Evolutionary conservation across 1,140 invertebrate genomes (phyloP).

Genomic region (Megathymus violae): DNA sequence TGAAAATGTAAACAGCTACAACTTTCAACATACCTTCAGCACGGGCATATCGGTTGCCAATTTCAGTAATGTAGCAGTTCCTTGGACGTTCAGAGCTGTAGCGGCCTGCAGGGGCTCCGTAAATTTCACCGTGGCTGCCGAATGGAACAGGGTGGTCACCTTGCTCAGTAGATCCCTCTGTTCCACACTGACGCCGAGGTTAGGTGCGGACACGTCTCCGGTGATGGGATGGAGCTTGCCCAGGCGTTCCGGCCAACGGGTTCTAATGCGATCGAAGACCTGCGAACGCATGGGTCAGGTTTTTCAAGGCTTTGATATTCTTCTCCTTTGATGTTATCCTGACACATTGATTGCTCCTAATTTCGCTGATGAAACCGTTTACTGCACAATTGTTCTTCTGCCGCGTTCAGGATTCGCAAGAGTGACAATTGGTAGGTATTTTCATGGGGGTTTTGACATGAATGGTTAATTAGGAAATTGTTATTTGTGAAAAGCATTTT

Average conservation of each 20-base stretch:
- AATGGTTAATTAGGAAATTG: too few relatives aligned
- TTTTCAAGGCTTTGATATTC: too few relatives aligned
- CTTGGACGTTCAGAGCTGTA: slow-evolving; percentile 85
- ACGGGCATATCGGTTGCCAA: slow-evolving; percentile 87
- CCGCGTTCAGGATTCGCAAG: too few relatives aligned
- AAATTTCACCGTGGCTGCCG: slow-evolving; percentile 89
- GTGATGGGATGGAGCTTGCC: slow-evolving; percentile 90
- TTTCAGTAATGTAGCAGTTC: slow-evolving; percentile 85
- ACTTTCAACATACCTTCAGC: slow-evolving; percentile 86
- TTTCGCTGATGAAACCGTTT: too few relatives aligned
- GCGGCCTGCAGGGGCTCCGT: slow-evolving; percentile 90
- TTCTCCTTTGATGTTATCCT: too few relatives aligned
- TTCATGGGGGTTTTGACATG: too few relatives aligned
- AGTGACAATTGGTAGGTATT: too few relatives aligned
- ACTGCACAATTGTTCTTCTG: too few relatives aligned
- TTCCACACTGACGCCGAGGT: slow-evolving; percentile 88
- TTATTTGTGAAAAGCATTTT: too few relatives aligned
- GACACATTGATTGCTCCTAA: too few relatives aligned
- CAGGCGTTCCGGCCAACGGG: slow-evolving; percentile 86
- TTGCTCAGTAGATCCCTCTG: slow-evolving; percentile 80
- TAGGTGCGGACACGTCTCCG: slow-evolving; percentile 93
- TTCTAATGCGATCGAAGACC: slow-evolving; percentile 89
- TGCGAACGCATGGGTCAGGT: slow-evolving; percentile 54
- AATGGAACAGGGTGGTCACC: slow-evolving; percentile 86
- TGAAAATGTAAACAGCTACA: too few relatives aligned